Evolutionary conservation across 2,797 vertebrate species (phyloP).

Genomic region (Lates japonicus): DNA sequence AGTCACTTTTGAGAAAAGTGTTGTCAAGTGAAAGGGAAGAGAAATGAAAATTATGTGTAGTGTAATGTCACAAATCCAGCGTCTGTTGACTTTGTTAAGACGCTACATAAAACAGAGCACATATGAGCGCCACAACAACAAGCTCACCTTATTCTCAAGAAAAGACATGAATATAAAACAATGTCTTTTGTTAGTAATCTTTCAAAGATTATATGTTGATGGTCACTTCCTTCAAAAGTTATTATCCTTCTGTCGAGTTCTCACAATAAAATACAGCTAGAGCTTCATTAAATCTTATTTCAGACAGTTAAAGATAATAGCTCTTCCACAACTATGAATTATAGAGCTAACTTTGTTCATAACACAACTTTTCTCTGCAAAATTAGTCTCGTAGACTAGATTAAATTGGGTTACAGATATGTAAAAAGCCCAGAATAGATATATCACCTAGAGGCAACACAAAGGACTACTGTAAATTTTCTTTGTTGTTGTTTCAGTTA

Average conservation of each 20-base stretch:
- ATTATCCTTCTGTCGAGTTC: neutral
- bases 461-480: neutral
- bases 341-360: neutral
- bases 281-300: too few relatives aligned
- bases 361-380: neutral
- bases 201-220: neutral
- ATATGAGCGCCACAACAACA: neutral
- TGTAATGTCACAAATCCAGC: neutral
- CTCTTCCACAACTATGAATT: neutral
- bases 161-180: neutral
- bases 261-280: neutral
- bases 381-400: neutral
- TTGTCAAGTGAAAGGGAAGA: neutral
- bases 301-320: neutral
- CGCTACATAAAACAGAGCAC: neutral
- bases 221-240: neutral
- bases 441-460: neutral
- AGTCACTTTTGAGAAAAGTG: neutral
- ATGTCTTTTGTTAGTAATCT: too few relatives aligned
- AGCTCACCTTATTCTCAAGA: neutral
- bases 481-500: conserved; percentile 3
- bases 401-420: neutral
- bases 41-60: neutral
- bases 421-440: conserved; percentile 22
- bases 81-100: neutral